phyloP scores from a whole-genome alignment of 2,888 invertebrate genomes.

The Apeira syringaria region DNA sequence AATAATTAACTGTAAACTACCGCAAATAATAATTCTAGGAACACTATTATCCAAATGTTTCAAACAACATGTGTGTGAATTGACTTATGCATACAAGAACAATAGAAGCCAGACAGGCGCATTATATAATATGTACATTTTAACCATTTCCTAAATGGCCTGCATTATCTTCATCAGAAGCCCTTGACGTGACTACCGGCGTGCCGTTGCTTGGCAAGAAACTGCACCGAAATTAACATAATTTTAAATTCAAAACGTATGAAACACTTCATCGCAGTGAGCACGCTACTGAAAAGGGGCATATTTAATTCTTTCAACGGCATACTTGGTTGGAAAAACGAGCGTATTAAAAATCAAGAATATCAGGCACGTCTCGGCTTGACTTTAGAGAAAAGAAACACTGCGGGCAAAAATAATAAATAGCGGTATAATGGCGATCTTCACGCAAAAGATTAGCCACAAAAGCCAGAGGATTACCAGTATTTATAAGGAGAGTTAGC shows the following conservation, averaged over 20 bases:
- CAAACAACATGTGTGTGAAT: no score
- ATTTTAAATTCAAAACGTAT: slow-evolving; percentile 71
- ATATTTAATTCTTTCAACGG: slow-evolving; percentile 66
- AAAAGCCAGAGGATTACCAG: slow-evolving; percentile 79
- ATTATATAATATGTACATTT: no score
- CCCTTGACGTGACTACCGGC: slow-evolving; percentile 37
- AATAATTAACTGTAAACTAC: no score
- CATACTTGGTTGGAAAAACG: slow-evolving; percentile 48
- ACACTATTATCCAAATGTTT: no score
- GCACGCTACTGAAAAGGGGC: slow-evolving; percentile 60
- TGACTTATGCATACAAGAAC: no score
- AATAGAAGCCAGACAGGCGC: no score
- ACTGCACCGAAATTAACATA: slow-evolving; percentile 60
- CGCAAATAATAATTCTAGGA: no score
- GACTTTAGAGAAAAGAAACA: slow-evolving; percentile 73
- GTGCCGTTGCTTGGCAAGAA: slow-evolving; percentile 42
- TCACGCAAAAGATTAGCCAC: slow-evolving; percentile 81
- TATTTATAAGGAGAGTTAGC: slow-evolving; percentile 80
- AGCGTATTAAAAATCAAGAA: slow-evolving; percentile 57
- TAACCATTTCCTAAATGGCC: no score
- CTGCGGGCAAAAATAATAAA: slow-evolving; percentile 75
- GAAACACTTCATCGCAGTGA: slow-evolving; percentile 62
- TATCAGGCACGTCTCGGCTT: slow-evolving; percentile 66
- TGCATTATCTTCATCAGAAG: no score
- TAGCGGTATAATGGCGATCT: slow-evolving; percentile 80